A percentile compares a stretch with the other conserved stretches of the same genome.
phyloP scores from a whole-genome alignment of 1,140 invertebrate species.

The Helicoverpa armigera region DNA sequence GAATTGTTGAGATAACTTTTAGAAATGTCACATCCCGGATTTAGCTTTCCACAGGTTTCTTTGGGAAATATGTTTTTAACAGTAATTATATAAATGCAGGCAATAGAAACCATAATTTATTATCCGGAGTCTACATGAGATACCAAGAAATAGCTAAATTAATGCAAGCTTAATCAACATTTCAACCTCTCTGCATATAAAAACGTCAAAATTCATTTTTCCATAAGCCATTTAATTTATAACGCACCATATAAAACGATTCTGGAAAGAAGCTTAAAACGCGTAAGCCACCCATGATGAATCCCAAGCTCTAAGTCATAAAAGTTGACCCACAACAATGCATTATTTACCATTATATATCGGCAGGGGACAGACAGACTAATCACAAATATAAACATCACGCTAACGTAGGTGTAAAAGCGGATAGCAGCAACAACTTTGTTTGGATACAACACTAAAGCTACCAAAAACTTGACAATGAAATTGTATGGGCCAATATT shows the following conservation, averaged over 20 bases:
- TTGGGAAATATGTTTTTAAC: too few relatives aligned
- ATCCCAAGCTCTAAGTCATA: slow-evolving; percentile 74
- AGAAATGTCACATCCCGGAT: too few relatives aligned
- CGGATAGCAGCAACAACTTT: slow-evolving; percentile 65
- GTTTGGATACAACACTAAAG: slow-evolving; percentile 74
- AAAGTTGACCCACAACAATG: slow-evolving; percentile 84
- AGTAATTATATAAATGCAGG: too few relatives aligned
- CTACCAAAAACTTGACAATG: slow-evolving; percentile 52
- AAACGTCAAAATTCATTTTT: slow-evolving; percentile 20
- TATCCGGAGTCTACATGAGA: too few relatives aligned
- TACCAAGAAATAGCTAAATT: not conserved
- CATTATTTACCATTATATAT: slow-evolving; percentile 85
- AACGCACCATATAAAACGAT: slow-evolving; percentile 43
- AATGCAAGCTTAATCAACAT: not conserved
- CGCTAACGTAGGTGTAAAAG: slow-evolving; percentile 80
- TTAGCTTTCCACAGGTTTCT: too few relatives aligned
- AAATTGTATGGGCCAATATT: slow-evolving; percentile 71
- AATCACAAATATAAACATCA: slow-evolving; percentile 82
- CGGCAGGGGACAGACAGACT: slow-evolving; percentile 79
- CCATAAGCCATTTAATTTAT: slow-evolving; percentile 38
- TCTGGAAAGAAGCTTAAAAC: slow-evolving; percentile 48
- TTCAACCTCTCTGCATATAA: not conserved
- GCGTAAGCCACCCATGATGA: slow-evolving; percentile 80
- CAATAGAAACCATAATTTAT: too few relatives aligned
- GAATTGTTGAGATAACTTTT: not conserved